phyloP scores from a whole-genome alignment of 2,888 invertebrate genomes.

The Dasysyrphus tricinctus region DNA sequence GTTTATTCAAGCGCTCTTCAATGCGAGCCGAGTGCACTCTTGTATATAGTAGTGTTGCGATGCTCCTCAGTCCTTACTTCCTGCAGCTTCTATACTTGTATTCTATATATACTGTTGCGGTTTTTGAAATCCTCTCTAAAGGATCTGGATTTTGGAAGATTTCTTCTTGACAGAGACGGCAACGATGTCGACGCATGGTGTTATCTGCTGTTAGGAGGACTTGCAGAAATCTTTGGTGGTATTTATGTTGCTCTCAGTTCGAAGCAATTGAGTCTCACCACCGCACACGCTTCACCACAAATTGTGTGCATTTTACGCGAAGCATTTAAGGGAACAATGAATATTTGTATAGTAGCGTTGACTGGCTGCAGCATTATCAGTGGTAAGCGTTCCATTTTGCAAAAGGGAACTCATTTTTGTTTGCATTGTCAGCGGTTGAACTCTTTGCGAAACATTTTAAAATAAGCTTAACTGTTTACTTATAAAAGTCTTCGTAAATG shows the following conservation, averaged over 20 bases:
- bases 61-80: constrained; percentile 12
- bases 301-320: constrained; percentile 56
- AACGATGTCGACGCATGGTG: constrained; percentile 46
- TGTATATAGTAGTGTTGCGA: constrained; percentile 22
- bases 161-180: constrained; percentile 24
- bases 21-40: constrained; percentile 62
- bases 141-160: constrained; percentile 55
- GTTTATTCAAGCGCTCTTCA: constrained; percentile 67
- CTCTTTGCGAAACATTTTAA: constrained; percentile 35
- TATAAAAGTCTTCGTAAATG: constrained; percentile 9
- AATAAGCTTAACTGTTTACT: constrained; percentile 32
- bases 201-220: constrained; percentile 49
- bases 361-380: constrained; percentile 26
- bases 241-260: constrained; percentile 69
- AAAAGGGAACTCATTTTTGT: constrained; percentile 15
- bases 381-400: constrained; percentile 15
- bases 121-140: constrained; percentile 37
- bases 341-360: constrained; percentile 47
- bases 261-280: constrained; percentile 58
- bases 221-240: constrained; percentile 67
- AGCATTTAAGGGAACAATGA: constrained; percentile 38
- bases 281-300: constrained; percentile 44
- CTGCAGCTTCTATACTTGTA: constrained; percentile 3
- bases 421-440: constrained; percentile 38
- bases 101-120: constrained; percentile 26